Percentiles rank a stretch among this genome's conserved stretches.
Evolutionary conservation across 2,888 invertebrate species (phyloP).

Genomic region (Lymantria dispar): DNA sequence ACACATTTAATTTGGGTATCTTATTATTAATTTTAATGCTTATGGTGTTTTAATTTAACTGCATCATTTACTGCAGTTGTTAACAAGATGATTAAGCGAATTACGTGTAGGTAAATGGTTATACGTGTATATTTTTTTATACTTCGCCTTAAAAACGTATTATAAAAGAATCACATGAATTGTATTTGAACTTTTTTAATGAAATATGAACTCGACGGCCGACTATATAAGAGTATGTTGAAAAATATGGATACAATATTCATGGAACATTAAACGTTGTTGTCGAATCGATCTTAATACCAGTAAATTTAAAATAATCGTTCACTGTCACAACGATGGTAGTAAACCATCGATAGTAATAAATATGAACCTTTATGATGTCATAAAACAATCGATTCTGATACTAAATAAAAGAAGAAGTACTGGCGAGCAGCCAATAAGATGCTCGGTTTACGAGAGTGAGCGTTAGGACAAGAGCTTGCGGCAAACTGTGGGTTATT

Average conservation of each 20-base stretch:
- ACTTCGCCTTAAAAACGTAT: too few species aligned
- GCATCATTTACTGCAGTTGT: too few species aligned
- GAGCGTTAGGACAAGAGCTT: slow-evolving; percentile 52
- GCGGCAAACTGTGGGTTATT: slow-evolving; percentile 58
- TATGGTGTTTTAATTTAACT: too few species aligned
- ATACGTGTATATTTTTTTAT: too few species aligned
- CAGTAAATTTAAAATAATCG: slow-evolving; percentile 63
- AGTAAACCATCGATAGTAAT: slow-evolving; percentile 62
- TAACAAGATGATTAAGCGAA: too few species aligned
- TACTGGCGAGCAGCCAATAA: slow-evolving; percentile 70
- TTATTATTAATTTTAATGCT: too few species aligned
- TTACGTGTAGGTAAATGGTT: too few species aligned
- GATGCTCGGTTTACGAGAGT: slow-evolving; percentile 48
- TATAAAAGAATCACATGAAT: too few species aligned
- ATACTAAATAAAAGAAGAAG: slow-evolving; percentile 67
- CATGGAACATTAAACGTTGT: slow-evolving; percentile 45
- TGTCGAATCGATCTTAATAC: slow-evolving; percentile 50
- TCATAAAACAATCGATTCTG: slow-evolving; percentile 73
- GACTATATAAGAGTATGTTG: neutral
- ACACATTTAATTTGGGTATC: too few species aligned
- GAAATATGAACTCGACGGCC: neutral
- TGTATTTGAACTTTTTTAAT: neutral
- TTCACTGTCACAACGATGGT: slow-evolving; percentile 56
- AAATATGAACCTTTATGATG: slow-evolving; percentile 66
- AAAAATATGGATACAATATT: slow-evolving; percentile 6